A percentile compares a stretch with the other conserved stretches of the same genome.
phyloP scores from a whole-genome alignment of 2,797 vertebrate species.

The Kryptolebias ocellatus region DNA sequence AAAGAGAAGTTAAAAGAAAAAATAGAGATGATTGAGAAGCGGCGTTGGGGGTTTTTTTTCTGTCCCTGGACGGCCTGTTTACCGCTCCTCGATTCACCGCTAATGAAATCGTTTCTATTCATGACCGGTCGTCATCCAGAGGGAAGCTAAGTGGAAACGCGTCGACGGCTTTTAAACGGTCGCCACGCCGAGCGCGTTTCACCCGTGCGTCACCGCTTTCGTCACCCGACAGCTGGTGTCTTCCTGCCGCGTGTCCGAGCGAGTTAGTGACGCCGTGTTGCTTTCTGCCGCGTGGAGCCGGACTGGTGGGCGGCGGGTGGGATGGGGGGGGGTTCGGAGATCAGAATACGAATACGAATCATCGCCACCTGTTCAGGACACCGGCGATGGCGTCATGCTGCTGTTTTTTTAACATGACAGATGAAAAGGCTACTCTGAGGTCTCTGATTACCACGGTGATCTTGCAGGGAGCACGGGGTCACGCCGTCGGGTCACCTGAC shows the following conservation, averaged over 20 bases:
- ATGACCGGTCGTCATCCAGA: slow-evolving; percentile 30
- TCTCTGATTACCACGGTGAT: slow-evolving; percentile 13
- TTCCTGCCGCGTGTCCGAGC: background rate
- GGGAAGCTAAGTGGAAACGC: slow-evolving; percentile 11
- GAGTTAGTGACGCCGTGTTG: background rate
- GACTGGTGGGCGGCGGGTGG: background rate
- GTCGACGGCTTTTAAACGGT: background rate
- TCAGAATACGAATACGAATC: slow-evolving; percentile 63
- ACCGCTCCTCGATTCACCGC: slow-evolving; percentile 24
- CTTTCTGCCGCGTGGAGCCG: slow-evolving; percentile 7
- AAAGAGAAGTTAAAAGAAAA: background rate
- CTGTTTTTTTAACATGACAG: slow-evolving; percentile 34
- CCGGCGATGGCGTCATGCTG: slow-evolving; percentile 43
- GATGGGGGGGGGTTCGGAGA: slow-evolving; percentile 14
- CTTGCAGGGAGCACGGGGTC: background rate
- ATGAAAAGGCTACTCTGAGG: background rate
- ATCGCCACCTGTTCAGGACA: slow-evolving; percentile 44
- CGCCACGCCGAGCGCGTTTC: background rate
- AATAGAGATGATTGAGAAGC: slow-evolving; percentile 17
- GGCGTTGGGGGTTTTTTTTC: background rate
- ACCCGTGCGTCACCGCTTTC: background rate
- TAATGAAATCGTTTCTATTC: slow-evolving; percentile 67
- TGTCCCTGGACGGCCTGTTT: background rate
- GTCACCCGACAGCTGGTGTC: slow-evolving; percentile 1
- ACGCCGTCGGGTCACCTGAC: too few relatives aligned